These are phyloP conservation scores for Drosophila subsilvestris DNA, from an alignment of 2,888 invertebrate species.

Conservation along the genomic window DNA sequence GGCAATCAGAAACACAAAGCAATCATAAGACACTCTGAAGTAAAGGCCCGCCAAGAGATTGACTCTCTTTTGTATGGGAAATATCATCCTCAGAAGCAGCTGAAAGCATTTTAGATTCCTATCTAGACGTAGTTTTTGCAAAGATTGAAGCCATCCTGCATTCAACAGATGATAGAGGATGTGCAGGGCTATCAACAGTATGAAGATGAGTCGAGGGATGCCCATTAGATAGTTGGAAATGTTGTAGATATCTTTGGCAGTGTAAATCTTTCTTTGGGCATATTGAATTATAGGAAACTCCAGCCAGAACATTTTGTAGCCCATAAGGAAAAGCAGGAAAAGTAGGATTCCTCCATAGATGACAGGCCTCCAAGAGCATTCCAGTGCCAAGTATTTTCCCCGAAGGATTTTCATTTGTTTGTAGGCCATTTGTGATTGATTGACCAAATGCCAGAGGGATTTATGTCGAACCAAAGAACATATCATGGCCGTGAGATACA, in stretches of 20 bases:
- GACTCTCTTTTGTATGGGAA: constrained; percentile 14
- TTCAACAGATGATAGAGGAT: constrained; percentile 45
- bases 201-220: constrained; percentile 18
- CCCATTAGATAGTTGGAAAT: constrained; percentile 16
- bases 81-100: constrained; percentile 3
- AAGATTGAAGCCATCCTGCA: constrained; percentile 48
- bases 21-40: constrained; percentile 37
- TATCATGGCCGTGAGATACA: background rate
- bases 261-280: accelerated
- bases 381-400: constrained; percentile 1
- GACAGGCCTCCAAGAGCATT: constrained; percentile 22
- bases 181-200: constrained; percentile 30
- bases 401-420: constrained; percentile 16
- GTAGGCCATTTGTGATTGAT: constrained; percentile 35
- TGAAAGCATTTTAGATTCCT: constrained; percentile 5
- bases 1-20: constrained; percentile 8
- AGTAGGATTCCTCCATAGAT: constrained; percentile 24
- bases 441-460: constrained; percentile 35
- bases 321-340: constrained; percentile 14
- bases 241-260: accelerated
- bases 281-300: constrained; percentile 11
- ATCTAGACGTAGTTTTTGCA: constrained; percentile 12
- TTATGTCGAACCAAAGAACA: constrained; percentile 3
- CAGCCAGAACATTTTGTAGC: constrained; percentile 7
- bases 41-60: constrained; percentile 49